These are phyloP conservation scores for Sturmia bella DNA, from an alignment of 2,888 invertebrate species.

Conservation along the genomic window DNA sequence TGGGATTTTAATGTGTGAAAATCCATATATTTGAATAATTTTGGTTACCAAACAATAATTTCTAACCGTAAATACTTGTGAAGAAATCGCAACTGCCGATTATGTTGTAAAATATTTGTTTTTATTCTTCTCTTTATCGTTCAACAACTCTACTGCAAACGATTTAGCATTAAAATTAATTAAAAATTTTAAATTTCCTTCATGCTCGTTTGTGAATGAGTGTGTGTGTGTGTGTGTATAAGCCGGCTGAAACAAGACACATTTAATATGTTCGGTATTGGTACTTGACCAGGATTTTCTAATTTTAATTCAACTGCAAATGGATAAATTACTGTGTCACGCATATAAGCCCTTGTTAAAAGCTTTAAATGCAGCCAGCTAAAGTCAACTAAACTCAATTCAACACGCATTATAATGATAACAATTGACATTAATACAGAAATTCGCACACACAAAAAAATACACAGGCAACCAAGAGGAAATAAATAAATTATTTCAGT, in stretches of 20 bases:
- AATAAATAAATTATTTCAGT: not conserved
- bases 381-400: conserved; percentile 40
- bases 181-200: not conserved
- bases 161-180: too few relatives aligned
- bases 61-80: too few relatives aligned
- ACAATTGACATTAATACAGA: conserved; percentile 65
- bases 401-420: conserved; percentile 62
- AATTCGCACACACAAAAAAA: conserved; percentile 60
- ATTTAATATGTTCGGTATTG: conserved; percentile 15
- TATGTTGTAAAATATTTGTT: too few relatives aligned
- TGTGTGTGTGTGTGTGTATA: not conserved
- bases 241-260: not conserved
- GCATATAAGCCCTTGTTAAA: conserved; percentile 51
- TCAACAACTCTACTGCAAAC: too few relatives aligned
- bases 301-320: conserved; percentile 61
- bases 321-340: conserved; percentile 57
- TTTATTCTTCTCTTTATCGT: too few relatives aligned
- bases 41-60: too few relatives aligned
- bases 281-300: conserved; percentile 48
- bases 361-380: conserved; percentile 38
- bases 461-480: not conserved
- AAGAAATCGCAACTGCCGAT: too few relatives aligned
- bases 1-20: too few relatives aligned
- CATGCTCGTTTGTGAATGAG: not conserved
- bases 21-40: too few relatives aligned